Percentiles rank a stretch among this genome's conserved stretches.
These are phyloP conservation scores for Argynnis bischoffii DNA, from an alignment of 2,888 invertebrate genomes.

Conservation along the genomic window DNA sequence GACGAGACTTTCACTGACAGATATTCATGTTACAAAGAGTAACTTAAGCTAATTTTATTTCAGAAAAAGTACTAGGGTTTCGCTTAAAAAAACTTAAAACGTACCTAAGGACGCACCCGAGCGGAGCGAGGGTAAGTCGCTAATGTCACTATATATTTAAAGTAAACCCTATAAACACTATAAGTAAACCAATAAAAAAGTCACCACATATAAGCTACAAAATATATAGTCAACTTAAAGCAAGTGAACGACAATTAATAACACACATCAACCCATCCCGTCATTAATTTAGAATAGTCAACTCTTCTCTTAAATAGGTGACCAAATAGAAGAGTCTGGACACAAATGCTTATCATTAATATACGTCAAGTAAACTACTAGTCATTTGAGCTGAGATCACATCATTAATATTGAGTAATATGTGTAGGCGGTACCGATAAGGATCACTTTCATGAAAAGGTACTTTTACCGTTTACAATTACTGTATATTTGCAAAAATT, in stretches of 20 bases:
- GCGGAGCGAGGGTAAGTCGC: too few species aligned
- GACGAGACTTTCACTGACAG: too few species aligned
- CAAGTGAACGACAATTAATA: neutral
- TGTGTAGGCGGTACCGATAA: conserved; percentile 68
- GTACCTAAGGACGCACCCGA: too few species aligned
- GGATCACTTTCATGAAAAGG: conserved; percentile 71
- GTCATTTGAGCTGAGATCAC: conserved; percentile 77
- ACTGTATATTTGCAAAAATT: conserved; percentile 66
- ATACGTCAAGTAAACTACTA: conserved; percentile 69
- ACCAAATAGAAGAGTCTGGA: conserved; percentile 62
- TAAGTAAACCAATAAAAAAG: too few species aligned
- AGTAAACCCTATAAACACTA: too few species aligned
- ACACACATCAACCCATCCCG: conserved; percentile 12
- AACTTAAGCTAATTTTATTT: too few species aligned
- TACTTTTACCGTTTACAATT: conserved; percentile 77
- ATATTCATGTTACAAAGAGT: too few species aligned
- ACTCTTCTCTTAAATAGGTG: conserved; percentile 48
- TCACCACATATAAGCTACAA: neutral
- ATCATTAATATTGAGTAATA: conserved; percentile 80
- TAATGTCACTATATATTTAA: too few species aligned
- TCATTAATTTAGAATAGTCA: conserved; percentile 19
- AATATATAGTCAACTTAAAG: neutral
- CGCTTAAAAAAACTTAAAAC: too few species aligned
- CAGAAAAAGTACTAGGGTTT: too few species aligned
- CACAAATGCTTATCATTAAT: conserved; percentile 76